Percentiles rank a stretch among this genome's conserved stretches.
Evolutionary conservation across 1,140 invertebrate genomes (phyloP).

Genomic region (Trichonephila clavipes): DNA sequence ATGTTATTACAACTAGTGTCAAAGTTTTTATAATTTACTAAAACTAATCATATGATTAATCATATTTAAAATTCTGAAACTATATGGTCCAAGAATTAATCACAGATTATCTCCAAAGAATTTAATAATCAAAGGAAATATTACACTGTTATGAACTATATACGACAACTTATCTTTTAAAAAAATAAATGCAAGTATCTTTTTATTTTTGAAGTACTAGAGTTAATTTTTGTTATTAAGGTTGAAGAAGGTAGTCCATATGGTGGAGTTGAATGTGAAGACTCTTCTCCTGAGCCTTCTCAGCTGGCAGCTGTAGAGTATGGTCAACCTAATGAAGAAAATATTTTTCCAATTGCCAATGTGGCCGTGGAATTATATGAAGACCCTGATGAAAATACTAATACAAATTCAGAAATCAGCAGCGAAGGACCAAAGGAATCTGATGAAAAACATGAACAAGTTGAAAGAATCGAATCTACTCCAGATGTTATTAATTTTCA

Average conservation of each 20-base stretch:
- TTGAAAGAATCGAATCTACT: background rate
- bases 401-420: background rate
- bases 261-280: constrained; percentile 38
- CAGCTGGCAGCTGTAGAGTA: background rate
- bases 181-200: no score
- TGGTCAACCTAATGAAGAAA: constrained; percentile 28
- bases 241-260: constrained; percentile 62
- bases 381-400: background rate
- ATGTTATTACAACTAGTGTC: no score
- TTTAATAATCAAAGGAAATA: no score
- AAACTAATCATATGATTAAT: no score
- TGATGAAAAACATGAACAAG: background rate
- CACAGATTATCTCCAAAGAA: no score
- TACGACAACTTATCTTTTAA: no score
- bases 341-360: constrained; percentile 36
- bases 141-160: no score
- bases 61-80: no score
- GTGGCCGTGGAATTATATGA: constrained; percentile 45
- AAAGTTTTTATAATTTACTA: no score
- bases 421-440: background rate
- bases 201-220: no score
- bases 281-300: constrained; percentile 44
- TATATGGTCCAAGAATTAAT: no score
- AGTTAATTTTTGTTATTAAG: background rate
- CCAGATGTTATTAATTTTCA: background rate